Base-by-base conservation (phyloP, 2,797 vertebrate species). In the Graptemys geographica region DNA sequence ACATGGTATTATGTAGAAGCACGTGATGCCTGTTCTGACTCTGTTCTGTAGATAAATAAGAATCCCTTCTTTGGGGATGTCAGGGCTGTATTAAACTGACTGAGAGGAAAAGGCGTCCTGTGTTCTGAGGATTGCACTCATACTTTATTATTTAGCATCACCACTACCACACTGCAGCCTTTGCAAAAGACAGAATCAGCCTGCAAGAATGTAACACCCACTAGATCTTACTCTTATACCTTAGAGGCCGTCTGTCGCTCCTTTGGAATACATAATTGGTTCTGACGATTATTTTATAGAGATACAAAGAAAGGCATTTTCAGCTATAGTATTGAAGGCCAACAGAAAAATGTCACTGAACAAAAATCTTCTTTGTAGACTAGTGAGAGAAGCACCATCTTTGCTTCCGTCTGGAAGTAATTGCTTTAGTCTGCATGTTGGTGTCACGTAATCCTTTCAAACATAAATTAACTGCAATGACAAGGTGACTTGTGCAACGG, bases 141-240 rank as follows among this genome's bases (percentile, higher is more conserved):
- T 31, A 21, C 59, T 74, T 80, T 0, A 0, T 33, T 55, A 59
- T 59, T 25, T 72, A 52, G 47, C 49, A 56, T 52, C 0, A 0
- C 23, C 65, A 31, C 2, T 52, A 13, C 12, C n/a, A 51, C 33
- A 44, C 5, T 78, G n/a, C 80, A 57, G 6, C 62, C 62, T 33
- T 49, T 62, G 31, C 33, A 80, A n/a, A 53, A 80, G 49, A 51
- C 51, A 80, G 51, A 16, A 18, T 3, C 15, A n/a, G 81, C 41
- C 84, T 56, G 8, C 8, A 28, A 31, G n/a, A 11, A 1, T 8
- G 25, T 11, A 84, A 6, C 10, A 11, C 28, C 0, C 2, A 25
- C 49, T 74, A 31, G 44, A 13, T 81, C 76, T 87, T 15, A 13
- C 15, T 28, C 31, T 1, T 5, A 57, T 19, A 69, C 55, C n/a